These are phyloP conservation scores for Lumbricus terrestris DNA, from an alignment of 2,888 invertebrate species.

Conservation along the genomic window DNA sequence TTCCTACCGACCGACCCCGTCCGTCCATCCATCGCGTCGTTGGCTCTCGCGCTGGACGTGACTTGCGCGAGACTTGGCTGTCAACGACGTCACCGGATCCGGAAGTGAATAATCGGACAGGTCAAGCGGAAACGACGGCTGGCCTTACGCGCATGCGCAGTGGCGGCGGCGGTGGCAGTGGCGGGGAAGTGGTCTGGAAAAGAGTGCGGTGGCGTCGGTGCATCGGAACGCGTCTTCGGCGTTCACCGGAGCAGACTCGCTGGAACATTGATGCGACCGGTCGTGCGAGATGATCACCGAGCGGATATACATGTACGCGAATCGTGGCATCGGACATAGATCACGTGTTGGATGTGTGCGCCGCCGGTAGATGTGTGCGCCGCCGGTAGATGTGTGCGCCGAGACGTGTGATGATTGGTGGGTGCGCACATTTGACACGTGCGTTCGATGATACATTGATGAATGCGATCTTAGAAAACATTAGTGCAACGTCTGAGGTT, in stretches of 20 bases:
- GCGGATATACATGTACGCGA: too few species aligned
- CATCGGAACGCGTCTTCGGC: not conserved
- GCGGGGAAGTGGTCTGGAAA: not conserved
- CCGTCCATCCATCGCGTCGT: not conserved
- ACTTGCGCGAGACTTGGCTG: not conserved
- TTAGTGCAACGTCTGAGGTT: too few species aligned
- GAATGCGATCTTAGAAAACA: too few species aligned
- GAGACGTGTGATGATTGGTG: not conserved
- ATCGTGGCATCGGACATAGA: too few species aligned
- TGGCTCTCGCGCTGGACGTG: not conserved
- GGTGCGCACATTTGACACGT: not conserved
- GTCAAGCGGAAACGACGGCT: conserved; percentile 10
- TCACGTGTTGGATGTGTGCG: too few species aligned
- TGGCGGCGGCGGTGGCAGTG: not conserved
- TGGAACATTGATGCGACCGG: not conserved
- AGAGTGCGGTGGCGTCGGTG: not conserved
- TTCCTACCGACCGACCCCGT: not conserved
- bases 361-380: too few species aligned
- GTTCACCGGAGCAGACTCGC: not conserved
- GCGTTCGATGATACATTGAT: too few species aligned
- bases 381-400: not conserved
- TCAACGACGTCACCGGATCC: not conserved
- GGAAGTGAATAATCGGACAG: not conserved
- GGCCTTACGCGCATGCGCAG: not conserved
- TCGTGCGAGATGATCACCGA: too few species aligned